These are phyloP conservation scores for Cephalotes varians DNA, from an alignment of 2,888 invertebrate genomes.

Conservation along the genomic window DNA sequence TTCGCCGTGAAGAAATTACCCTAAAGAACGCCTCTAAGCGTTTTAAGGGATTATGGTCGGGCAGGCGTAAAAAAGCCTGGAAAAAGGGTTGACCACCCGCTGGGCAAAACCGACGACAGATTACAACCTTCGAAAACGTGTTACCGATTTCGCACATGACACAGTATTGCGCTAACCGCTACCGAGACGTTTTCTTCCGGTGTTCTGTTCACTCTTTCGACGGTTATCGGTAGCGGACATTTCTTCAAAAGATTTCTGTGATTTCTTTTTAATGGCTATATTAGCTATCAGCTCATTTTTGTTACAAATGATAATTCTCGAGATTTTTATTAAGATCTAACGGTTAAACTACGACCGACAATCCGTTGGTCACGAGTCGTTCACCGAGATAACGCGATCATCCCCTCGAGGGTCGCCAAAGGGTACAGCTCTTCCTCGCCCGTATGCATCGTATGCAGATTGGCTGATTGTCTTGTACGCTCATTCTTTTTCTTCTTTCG, in stretches of 20 bases:
- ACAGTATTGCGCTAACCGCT: neutral
- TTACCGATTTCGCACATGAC: conserved; percentile 56
- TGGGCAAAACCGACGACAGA: conserved; percentile 81
- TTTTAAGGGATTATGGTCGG: conserved; percentile 85
- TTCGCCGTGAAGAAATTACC: conserved; percentile 77
- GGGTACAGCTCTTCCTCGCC: conserved; percentile 56
- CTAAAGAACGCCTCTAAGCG: conserved; percentile 85
- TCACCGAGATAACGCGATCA: conserved; percentile 67
- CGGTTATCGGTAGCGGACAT: neutral
- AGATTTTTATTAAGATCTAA: neutral
- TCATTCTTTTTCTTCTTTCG: conserved; percentile 69
- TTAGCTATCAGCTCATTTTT: neutral
- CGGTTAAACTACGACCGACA: neutral
- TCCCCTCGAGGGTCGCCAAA: conserved; percentile 43
- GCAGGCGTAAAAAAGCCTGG: conserved; percentile 83
- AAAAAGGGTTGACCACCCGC: conserved; percentile 85
- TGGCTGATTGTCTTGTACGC: conserved; percentile 80
- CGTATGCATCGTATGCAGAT: conserved; percentile 79
- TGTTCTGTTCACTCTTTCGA: neutral
- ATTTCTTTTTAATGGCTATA: neutral
- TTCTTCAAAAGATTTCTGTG: neutral
- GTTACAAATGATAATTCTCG: neutral
- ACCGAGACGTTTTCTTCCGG: neutral
- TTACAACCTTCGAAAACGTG: conserved; percentile 74
- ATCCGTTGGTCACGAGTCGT: conserved; percentile 40